phyloP scores from a whole-genome alignment of 2,113 vertebrate genomes.

The Sylvietta virens region DNA sequence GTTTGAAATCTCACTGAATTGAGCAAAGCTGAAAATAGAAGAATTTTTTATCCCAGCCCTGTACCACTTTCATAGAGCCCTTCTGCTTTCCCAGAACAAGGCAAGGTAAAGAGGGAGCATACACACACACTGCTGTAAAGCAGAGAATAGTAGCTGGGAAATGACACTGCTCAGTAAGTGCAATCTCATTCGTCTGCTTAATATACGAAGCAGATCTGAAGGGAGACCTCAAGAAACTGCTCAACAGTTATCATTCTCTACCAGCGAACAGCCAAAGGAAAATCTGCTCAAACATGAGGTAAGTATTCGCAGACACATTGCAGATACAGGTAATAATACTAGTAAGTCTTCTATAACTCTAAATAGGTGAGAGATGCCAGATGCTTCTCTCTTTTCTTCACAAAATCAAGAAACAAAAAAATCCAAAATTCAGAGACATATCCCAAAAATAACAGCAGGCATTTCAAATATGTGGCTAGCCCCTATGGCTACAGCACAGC shows the following conservation, averaged over 20 bases:
- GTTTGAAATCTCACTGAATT: not conserved
- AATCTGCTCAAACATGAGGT: not conserved
- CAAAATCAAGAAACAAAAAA: not conserved
- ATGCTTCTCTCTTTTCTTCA: not conserved
- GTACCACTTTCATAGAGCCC: not conserved
- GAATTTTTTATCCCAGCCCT: not conserved
- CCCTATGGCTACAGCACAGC: not conserved
- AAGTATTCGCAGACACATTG: not conserved
- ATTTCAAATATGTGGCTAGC: not conserved
- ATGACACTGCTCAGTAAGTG: not conserved
- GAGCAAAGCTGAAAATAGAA: not conserved
- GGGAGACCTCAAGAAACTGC: not conserved
- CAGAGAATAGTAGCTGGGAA: slow-evolving; percentile 34
- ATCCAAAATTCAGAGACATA: not conserved
- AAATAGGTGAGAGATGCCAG: not conserved
- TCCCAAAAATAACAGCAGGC: not conserved
- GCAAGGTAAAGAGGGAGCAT: not conserved
- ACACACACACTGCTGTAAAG: not conserved
- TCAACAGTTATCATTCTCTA: not conserved
- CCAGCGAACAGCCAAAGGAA: not conserved
- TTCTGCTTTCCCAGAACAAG: slow-evolving; percentile 3
- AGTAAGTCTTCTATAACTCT: not conserved
- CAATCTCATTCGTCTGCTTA: not conserved
- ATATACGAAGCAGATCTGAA: not conserved
- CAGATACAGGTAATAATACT: not conserved